Conservation (phyloP, 2,113 vertebrate species). For the Microcebus murinus region DNA sequence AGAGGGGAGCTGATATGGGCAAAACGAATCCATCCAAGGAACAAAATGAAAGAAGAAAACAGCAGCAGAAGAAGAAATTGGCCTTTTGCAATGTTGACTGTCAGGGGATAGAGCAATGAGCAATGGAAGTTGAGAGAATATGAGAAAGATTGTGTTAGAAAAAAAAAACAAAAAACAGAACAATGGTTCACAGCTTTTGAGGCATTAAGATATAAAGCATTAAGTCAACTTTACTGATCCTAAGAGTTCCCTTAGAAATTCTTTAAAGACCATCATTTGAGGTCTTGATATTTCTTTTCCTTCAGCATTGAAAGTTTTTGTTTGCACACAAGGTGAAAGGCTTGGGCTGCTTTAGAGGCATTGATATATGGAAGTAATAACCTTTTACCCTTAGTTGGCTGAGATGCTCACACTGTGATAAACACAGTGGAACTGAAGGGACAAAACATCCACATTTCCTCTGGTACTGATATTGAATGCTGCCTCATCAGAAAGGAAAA, state of each 20-base stretch:
- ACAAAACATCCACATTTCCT: neutral
- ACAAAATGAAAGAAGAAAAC: neutral
- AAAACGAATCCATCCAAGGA: neutral
- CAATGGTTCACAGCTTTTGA: neutral
- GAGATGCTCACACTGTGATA: neutral
- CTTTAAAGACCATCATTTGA: neutral
- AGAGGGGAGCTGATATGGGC: neutral
- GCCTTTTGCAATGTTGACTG: neutral
- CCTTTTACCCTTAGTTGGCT: neutral
- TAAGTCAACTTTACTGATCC: neutral
- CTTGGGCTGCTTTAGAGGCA: neutral
- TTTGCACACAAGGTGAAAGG: neutral
- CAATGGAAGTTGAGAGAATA: neutral
- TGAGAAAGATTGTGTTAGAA: neutral
- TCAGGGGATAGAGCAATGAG: neutral
- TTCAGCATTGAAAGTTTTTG: neutral
- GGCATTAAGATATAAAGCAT: neutral
- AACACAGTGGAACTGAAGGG: neutral
- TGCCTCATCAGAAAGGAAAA: neutral
- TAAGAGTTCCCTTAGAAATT: neutral
- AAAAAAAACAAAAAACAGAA: neutral
- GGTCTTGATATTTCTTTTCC: neutral
- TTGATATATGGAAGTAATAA: neutral
- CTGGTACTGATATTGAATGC: neutral
- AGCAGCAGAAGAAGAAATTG: neutral